Evolutionary conservation across 2,888 invertebrate genomes (phyloP).

Genomic region (Thysanoteuthis rhombus): DNA sequence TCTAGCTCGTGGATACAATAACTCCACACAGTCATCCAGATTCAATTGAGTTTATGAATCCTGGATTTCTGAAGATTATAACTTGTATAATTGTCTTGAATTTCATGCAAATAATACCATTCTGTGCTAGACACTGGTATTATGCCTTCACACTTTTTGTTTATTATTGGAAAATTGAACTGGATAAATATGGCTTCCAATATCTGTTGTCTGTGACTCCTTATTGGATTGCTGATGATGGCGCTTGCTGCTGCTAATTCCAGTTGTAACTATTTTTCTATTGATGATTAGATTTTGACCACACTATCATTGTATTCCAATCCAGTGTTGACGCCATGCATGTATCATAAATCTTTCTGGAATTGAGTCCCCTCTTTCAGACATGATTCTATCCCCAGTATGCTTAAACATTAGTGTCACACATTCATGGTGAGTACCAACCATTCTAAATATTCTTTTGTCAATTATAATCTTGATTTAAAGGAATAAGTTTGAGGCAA

Average conservation of each 20-base stretch:
- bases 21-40: neutral
- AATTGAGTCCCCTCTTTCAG: constrained; percentile 28
- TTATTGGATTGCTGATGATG: neutral
- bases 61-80: neutral
- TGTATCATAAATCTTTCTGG: constrained; percentile 29
- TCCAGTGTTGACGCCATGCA: constrained; percentile 20
- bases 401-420: constrained; percentile 25
- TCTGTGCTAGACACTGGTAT: neutral
- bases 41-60: neutral
- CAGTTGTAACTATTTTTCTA: neutral
- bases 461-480: neutral
- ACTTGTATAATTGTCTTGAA: neutral
- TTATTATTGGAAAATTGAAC: neutral
- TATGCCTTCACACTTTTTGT: neutral
- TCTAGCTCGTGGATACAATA: neutral
- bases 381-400: constrained; percentile 21
- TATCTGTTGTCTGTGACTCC: neutral
- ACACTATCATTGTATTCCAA: constrained; percentile 28
- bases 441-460: constrained; percentile 29
- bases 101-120: neutral
- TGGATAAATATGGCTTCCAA: constrained; percentile 12
- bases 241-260: neutral
- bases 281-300: neutral
- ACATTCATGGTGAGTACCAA: constrained; percentile 29
- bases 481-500: neutral